Evolutionary conservation across 2,888 invertebrate species (phyloP).

Genomic region (Muscina levida): DNA sequence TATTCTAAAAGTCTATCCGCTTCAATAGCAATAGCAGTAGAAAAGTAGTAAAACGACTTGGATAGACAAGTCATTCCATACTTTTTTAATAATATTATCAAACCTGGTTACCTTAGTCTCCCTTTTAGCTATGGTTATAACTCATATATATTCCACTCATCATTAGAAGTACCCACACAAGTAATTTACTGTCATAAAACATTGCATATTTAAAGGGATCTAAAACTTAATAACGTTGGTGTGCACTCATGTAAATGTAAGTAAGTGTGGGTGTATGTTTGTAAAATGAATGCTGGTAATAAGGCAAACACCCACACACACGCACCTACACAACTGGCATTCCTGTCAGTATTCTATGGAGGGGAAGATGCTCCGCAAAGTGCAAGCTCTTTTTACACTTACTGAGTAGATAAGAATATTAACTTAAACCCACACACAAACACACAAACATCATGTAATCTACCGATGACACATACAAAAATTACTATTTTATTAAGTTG

Average conservation of each 20-base stretch:
- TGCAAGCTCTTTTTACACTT: slow-evolving; percentile 15
- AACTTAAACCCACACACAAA: neutral
- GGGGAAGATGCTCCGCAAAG: neutral
- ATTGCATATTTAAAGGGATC: slow-evolving; percentile 34
- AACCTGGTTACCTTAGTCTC: neutral
- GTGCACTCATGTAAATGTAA: neutral
- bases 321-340: neutral
- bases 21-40: too few relatives aligned
- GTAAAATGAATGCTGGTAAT: slow-evolving; percentile 3
- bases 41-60: neutral
- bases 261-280: neutral
- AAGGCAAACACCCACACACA: neutral
- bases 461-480: slow-evolving; percentile 50
- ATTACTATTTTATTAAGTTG: slow-evolving; percentile 48
- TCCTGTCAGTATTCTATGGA: neutral
- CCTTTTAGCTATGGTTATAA: slow-evolving; percentile 21
- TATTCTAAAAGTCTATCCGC: too few relatives aligned
- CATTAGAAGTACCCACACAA: slow-evolving; percentile 43
- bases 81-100: too few relatives aligned
- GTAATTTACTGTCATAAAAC: slow-evolving; percentile 43
- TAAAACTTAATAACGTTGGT: slow-evolving; percentile 22
- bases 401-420: slow-evolving; percentile 20
- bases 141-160: slow-evolving; percentile 43
- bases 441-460: slow-evolving; percentile 27
- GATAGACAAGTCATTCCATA: too few relatives aligned